Evolutionary conservation across 2,888 invertebrate genomes (phyloP), one percentile per base, ranked within the genome.

Genomic region (Anagyrus pseudococci): DNA sequence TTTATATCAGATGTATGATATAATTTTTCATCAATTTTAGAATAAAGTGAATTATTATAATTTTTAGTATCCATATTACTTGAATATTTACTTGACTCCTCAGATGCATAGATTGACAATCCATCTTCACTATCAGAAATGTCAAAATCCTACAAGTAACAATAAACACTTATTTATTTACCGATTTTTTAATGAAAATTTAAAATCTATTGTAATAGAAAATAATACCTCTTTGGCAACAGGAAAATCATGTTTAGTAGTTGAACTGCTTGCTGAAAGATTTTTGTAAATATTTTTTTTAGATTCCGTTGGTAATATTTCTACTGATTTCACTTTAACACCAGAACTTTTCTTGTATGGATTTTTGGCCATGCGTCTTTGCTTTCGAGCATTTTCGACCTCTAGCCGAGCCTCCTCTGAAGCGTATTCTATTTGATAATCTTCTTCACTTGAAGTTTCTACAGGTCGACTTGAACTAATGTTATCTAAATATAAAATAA

Each of bases 371-470:
- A 49, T 61, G 1, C 55, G 44, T 20, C 33, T 60, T 59, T 48
- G 64, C 57, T 33, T 68, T 17, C 64, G 50, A 23, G 70, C 69
- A n/a, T 60, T 65, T 65, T 72, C 71, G 6, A 70, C 69, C 26
- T 68, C 57, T 41, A 50, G 44, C 56, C 67, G 62, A n/a, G 69
- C 69, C 40, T 71, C 69, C 46, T 72, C 71, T 0, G 72, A 72
- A 2, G 65, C 68, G 33, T 71, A 72, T 44, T 71, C 68, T 10
- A 70, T 58, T 2, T 69, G 62, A 22, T 70, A 70, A 20, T 69
- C 68, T 7, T 69, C 68, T 4, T 70, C 70, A 22, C 67, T 67
- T 2, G 62, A 62, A 41, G 49, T 43, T 7, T 23, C 10, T 22
- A 49, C 54, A 20, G 52, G 29, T n/a, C n/a, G n/a, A n/a, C n/a